phyloP scores from a whole-genome alignment of 2,113 vertebrate species.

The Phalacrocorax aristotelis region DNA sequence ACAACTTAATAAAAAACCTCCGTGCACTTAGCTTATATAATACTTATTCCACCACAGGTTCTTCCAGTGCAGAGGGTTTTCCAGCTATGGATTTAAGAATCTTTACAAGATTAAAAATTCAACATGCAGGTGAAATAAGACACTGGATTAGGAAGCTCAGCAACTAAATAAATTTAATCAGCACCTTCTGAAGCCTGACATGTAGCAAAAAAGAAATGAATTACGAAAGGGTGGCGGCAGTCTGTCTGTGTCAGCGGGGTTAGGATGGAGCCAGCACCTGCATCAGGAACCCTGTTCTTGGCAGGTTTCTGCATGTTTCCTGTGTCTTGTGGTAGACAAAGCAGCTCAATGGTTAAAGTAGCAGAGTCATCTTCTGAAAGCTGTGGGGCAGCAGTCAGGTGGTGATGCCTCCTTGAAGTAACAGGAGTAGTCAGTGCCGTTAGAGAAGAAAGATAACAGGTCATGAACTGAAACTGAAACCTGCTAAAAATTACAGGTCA shows the following conservation, averaged over 20 bases:
- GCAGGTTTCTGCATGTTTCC: slow-evolving; percentile 12
- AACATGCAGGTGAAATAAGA: slow-evolving; percentile 27
- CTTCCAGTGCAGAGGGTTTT: not conserved
- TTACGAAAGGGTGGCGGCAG: not conserved
- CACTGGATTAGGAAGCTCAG: not conserved
- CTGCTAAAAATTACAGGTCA: not conserved
- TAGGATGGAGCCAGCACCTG: not conserved
- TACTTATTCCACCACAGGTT: not conserved
- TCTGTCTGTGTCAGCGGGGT: slow-evolving; percentile 30
- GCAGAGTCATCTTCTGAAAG: not conserved
- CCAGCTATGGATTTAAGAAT: not conserved
- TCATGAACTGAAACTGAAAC: not conserved
- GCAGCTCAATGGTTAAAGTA: not conserved
- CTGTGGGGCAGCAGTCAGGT: not conserved
- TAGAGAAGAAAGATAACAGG: not conserved
- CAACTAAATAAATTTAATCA: not conserved
- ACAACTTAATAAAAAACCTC: not conserved
- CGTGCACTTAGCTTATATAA: not conserved
- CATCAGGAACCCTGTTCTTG: not conserved
- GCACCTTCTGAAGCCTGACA: not conserved
- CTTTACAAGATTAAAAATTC: slow-evolving; percentile 36
- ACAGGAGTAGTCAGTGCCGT: not conserved
- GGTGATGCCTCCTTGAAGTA: not conserved
- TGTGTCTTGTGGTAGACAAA: not conserved
- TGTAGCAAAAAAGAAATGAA: not conserved